phyloP scores from a whole-genome alignment of 1,140 invertebrate species.

The Homalodisca vitripennis region DNA sequence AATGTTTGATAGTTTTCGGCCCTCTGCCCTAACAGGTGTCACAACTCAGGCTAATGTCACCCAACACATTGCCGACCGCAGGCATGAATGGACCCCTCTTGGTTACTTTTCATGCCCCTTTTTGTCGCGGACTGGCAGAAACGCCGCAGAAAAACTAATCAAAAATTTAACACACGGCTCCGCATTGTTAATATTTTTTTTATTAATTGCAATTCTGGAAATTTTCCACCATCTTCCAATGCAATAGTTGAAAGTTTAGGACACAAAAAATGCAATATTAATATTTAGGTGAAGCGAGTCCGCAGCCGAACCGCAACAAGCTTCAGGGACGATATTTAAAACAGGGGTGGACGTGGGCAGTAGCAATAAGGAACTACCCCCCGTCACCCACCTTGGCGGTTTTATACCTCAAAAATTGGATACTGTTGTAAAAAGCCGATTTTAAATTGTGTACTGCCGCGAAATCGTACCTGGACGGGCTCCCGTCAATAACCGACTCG shows the following conservation, averaged over 20 bases:
- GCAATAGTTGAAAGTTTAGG: constrained; percentile 8
- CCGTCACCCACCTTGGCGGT: background rate
- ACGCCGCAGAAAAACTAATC: constrained; percentile 10
- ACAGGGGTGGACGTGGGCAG: background rate
- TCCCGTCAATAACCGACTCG: background rate
- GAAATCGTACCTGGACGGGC: background rate
- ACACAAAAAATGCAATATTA: constrained; percentile 10
- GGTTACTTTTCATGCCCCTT: background rate
- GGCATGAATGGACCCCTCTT: background rate
- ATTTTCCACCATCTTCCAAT: constrained; percentile 23
- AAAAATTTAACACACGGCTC: constrained; percentile 17
- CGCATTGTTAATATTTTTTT: constrained; percentile 25
- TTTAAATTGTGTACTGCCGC: background rate
- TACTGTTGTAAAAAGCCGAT: constrained; percentile 15
- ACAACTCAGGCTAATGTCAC: no score
- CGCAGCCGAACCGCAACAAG: constrained; percentile 14
- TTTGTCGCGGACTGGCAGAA: no score
- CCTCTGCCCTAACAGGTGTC: no score
- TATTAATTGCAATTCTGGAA: constrained; percentile 22
- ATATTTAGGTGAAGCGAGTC: constrained; percentile 18
- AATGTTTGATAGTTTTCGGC: no score
- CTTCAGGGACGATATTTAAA: constrained; percentile 5
- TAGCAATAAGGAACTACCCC: constrained; percentile 14
- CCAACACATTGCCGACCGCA: no score
- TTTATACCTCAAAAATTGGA: constrained; percentile 4